phyloP scores from a whole-genome alignment of 1,140 invertebrate genomes.

The Danaus plexippus region DNA sequence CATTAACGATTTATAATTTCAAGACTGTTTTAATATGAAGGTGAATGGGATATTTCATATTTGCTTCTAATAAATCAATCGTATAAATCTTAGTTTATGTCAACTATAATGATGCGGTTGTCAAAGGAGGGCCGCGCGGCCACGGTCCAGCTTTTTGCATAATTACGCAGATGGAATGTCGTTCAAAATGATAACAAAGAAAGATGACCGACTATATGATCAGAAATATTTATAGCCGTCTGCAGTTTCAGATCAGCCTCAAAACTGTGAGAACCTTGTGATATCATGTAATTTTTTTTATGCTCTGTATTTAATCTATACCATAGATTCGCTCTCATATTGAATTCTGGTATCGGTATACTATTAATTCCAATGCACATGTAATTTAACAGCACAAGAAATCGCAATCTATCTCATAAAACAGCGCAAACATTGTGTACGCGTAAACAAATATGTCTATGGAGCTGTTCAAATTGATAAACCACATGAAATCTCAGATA shows the following conservation, averaged over 20 bases:
- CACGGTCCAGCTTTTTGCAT: conserved; percentile 67
- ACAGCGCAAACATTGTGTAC: conserved; percentile 42
- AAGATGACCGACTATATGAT: conserved; percentile 63
- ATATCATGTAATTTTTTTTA: too few species aligned
- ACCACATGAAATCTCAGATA: conserved; percentile 64
- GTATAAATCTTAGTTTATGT: conserved; percentile 67
- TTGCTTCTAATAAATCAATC: conserved; percentile 62
- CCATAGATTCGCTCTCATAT: not conserved
- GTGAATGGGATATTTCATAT: conserved; percentile 55
- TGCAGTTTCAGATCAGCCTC: conserved; percentile 26
- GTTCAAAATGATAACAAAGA: conserved; percentile 69
- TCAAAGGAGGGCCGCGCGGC: conserved; percentile 60
- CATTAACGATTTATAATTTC: conserved; percentile 28
- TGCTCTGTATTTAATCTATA: conserved; percentile 1
- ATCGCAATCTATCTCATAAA: conserved; percentile 41
- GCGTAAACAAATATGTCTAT: conserved; percentile 59
- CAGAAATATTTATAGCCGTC: conserved; percentile 55
- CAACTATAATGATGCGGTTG: conserved; percentile 65
- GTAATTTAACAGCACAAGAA: conserved; percentile 25
- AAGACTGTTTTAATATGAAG: conserved; percentile 28
- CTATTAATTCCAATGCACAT: conserved; percentile 23
- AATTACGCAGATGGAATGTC: conserved; percentile 64
- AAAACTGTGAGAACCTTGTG: conserved; percentile 34
- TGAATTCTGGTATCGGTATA: conserved; percentile 6
- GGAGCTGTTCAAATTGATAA: conserved; percentile 59